A percentile compares a stretch with the other conserved stretches of the same genome.
These are phyloP conservation scores for Drosophila mojavensis DNA, from an alignment of 1,140 invertebrate species.

Conservation along the genomic window DNA sequence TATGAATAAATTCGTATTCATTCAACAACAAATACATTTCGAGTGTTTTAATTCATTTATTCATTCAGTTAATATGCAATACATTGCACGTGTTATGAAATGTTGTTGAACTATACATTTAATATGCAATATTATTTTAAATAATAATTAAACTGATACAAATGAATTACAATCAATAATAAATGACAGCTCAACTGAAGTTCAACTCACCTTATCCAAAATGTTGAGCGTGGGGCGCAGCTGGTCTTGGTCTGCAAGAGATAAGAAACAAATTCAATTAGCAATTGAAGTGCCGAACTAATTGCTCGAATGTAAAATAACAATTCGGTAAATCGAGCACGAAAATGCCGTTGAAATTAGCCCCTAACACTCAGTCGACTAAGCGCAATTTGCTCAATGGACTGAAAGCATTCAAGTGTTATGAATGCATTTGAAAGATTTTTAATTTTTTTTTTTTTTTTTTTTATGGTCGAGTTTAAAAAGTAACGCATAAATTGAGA, in stretches of 20 bases:
- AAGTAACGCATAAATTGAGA: not conserved
- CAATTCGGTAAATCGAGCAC: not conserved
- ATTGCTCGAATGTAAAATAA: slow-evolving; percentile 1
- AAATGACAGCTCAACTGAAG: not conserved
- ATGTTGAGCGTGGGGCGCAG: slow-evolving; percentile 13
- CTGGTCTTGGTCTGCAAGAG: slow-evolving; percentile 29
- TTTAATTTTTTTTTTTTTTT: slow-evolving; percentile 9
- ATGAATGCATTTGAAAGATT: not conserved
- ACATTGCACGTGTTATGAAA: too few species aligned
- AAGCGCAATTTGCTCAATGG: slow-evolving; percentile 8
- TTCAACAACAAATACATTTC: too few species aligned
- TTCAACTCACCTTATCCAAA: slow-evolving; percentile 32
- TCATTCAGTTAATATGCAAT: too few species aligned
- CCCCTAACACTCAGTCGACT: not conserved
- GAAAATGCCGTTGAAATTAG: slow-evolving; percentile 1
- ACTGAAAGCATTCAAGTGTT: not conserved
- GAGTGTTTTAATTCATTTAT: too few species aligned
- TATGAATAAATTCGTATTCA: too few species aligned
- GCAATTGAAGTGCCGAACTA: not conserved
- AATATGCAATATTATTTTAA: too few species aligned
- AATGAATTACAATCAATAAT: not conserved
- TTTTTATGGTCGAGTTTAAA: too few species aligned
- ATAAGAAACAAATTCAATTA: slow-evolving; percentile 27
- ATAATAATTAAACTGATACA: too few species aligned
- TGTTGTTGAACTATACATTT: too few species aligned